Evolutionary conservation across 1,140 invertebrate genomes (phyloP).

Genomic region (Heliconius congener): DNA sequence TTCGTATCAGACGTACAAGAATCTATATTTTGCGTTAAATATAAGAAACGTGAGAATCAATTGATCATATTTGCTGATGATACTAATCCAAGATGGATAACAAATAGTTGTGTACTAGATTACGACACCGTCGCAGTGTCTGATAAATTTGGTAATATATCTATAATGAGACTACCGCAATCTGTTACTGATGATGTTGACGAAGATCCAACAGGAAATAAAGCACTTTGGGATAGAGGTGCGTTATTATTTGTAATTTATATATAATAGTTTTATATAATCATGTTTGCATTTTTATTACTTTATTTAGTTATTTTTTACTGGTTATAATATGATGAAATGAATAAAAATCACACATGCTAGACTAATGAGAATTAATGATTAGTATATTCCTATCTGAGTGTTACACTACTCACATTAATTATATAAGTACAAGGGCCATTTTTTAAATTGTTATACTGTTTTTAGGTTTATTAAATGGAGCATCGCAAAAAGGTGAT

Average conservation of each 20-base stretch:
- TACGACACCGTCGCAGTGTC: slow-evolving; percentile 98
- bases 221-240: slow-evolving; percentile 98
- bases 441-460: no score
- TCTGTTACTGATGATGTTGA: slow-evolving; percentile 98
- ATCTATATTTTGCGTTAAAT: slow-evolving; percentile 97
- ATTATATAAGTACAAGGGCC: no score
- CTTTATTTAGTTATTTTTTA: no score
- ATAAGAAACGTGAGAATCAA: slow-evolving; percentile 98
- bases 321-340: slow-evolving; percentile 59
- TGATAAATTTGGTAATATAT: slow-evolving; percentile 99
- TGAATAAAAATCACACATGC: slow-evolving; percentile 71
- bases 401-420: background rate
- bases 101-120: slow-evolving; percentile 95
- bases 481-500: slow-evolving; percentile 98
- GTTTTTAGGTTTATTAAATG: slow-evolving; percentile 90
- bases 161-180: slow-evolving; percentile 93
- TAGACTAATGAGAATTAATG: slow-evolving; percentile 79
- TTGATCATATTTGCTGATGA: slow-evolving; percentile 99
- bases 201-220: slow-evolving; percentile 99
- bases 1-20: slow-evolving; percentile 98
- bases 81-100: slow-evolving; percentile 97
- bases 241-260: slow-evolving; percentile 25
- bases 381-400: slow-evolving; percentile 69
- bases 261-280: no score
- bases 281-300: no score